Evolutionary conservation across 64 coral and sea anemone genomes (phyloP).

Genomic region (Pocillopora damicornis): DNA sequence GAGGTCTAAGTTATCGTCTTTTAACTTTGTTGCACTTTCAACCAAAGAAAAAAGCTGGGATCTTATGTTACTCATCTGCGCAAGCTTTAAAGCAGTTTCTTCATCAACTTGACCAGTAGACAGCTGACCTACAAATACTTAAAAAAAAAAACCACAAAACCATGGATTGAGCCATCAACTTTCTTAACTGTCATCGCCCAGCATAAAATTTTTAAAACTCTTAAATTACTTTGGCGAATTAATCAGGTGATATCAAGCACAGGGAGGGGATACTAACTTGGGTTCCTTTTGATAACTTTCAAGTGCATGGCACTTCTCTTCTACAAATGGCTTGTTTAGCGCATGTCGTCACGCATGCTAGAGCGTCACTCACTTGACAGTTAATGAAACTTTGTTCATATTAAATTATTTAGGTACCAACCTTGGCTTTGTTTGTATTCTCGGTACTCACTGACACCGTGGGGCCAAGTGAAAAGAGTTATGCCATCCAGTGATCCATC

Average conservation of each 20-base stretch:
- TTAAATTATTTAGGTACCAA: neutral
- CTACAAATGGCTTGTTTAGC: neutral
- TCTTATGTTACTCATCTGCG: neutral
- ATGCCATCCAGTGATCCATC: slow-evolving; percentile 48
- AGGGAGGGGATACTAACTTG: too few species aligned
- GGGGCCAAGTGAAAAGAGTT: slow-evolving; percentile 65
- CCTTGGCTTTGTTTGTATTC: slow-evolving; percentile 55
- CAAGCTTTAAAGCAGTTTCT: neutral
- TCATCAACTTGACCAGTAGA: neutral
- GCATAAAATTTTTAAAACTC: too few species aligned
- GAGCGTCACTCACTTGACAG: too few species aligned
- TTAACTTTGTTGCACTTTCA: neutral
- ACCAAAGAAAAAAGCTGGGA: slow-evolving; percentile 8
- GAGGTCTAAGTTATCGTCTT: neutral
- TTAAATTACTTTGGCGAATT: too few species aligned
- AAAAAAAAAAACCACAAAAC: neutral
- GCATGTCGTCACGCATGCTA: too few species aligned
- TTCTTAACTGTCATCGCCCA: too few species aligned
- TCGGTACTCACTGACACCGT: slow-evolving; percentile 49
- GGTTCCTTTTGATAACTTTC: too few species aligned
- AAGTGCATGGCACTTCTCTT: too few species aligned
- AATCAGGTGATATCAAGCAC: too few species aligned
- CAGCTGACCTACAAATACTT: neutral
- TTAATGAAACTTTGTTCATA: neutral
- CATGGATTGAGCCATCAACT: neutral